A percentile compares a stretch with the other conserved stretches of the same genome.
phyloP scores from a whole-genome alignment of 2,888 invertebrate species.

The Epicampocera succincta region DNA sequence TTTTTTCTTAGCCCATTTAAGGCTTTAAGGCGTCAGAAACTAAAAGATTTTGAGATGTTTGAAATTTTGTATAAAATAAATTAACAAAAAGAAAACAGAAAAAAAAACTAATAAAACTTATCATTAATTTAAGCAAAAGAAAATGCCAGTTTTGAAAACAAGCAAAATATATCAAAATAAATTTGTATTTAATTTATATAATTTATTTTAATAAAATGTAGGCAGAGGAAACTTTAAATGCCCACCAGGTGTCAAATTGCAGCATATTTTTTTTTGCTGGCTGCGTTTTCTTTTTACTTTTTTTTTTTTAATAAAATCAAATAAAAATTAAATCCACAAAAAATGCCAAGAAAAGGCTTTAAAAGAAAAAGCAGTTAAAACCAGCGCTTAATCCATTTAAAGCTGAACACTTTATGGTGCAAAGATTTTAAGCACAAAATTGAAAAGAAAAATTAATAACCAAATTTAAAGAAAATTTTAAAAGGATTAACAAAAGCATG shows the following conservation, averaged over 20 bases:
- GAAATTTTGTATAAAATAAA: constrained; percentile 51
- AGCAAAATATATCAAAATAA: constrained; percentile 19
- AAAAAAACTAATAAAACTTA: constrained; percentile 48
- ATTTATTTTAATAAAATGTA: constrained; percentile 68
- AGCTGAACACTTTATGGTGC: constrained; percentile 21
- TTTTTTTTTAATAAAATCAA: no score
- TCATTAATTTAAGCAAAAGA: constrained; percentile 44
- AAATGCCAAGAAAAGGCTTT: neutral
- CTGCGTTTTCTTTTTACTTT: neutral
- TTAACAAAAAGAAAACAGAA: neutral
- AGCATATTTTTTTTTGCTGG: constrained; percentile 63
- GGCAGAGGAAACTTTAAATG: constrained; percentile 81
- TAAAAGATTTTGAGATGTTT: constrained; percentile 57
- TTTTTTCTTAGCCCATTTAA: constrained; percentile 60
- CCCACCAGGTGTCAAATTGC: constrained; percentile 81
- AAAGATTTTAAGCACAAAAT: neutral
- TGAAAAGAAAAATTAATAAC: constrained; percentile 16
- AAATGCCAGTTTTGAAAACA: constrained; percentile 19
- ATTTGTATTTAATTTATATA: constrained; percentile 56
- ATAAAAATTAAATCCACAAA: constrained; percentile 32
- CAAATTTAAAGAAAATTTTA: constrained; percentile 24
- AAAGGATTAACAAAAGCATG: neutral
- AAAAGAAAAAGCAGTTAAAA: neutral
- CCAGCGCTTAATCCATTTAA: constrained; percentile 35
- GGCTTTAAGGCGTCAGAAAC: constrained; percentile 75